phyloP scores from a whole-genome alignment of 2,888 invertebrate genomes.

The Agriopis aurantiaria region DNA sequence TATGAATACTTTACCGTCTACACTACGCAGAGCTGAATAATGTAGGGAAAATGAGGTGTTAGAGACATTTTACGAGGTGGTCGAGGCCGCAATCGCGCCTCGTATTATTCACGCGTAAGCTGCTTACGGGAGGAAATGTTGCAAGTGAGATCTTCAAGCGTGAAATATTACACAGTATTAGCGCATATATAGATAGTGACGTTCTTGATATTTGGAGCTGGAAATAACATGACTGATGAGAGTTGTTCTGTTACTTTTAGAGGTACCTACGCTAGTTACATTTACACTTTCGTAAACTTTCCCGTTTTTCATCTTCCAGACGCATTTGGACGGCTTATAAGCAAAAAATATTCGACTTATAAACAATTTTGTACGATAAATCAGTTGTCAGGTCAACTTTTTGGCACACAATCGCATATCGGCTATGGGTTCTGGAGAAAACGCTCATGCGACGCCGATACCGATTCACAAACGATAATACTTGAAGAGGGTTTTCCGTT shows the following conservation, averaged over 20 bases:
- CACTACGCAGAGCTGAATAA: constrained; percentile 7
- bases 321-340: no score
- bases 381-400: constrained; percentile 26
- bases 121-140: constrained; percentile 16
- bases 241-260: neutral
- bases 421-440: constrained; percentile 26
- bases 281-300: neutral
- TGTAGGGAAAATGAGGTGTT: constrained; percentile 13
- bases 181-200: neutral
- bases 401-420: constrained; percentile 32
- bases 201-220: neutral
- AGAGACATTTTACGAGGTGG: constrained; percentile 26
- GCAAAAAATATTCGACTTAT: constrained; percentile 9
- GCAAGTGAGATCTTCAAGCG: constrained; percentile 11
- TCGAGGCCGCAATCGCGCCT: constrained; percentile 19
- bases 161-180: neutral
- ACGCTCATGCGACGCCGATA: constrained; percentile 20
- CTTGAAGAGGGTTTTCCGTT: constrained; percentile 12
- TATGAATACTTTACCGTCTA: constrained; percentile 33
- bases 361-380: constrained; percentile 22
- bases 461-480: constrained; percentile 8
- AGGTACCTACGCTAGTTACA: neutral
- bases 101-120: constrained; percentile 25
- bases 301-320: neutral
- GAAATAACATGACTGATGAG: neutral